Evolutionary conservation across 1,140 invertebrate genomes (phyloP).

Genomic region (Apis dorsata): DNA sequence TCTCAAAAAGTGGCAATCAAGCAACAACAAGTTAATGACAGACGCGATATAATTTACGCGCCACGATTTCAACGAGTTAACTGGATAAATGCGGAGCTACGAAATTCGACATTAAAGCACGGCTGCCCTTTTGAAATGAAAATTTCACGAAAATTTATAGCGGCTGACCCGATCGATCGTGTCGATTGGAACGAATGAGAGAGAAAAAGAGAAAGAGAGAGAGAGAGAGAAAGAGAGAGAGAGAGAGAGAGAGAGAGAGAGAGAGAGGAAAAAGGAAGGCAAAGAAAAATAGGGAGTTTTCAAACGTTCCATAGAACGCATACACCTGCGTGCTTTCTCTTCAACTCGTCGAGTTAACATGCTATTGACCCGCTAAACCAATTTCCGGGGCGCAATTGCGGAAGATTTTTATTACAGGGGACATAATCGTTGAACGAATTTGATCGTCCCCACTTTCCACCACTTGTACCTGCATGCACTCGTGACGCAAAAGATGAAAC

Average conservation of each 20-base stretch:
- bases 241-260: neutral
- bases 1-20: neutral
- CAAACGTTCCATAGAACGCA: neutral
- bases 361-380: slow-evolving; percentile 44
- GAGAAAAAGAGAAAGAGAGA: neutral
- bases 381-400: slow-evolving; percentile 38
- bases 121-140: neutral
- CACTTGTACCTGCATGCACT: neutral
- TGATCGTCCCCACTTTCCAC: neutral
- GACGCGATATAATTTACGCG: neutral
- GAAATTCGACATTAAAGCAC: neutral
- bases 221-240: neutral
- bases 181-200: too few species aligned
- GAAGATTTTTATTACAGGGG: slow-evolving; percentile 46
- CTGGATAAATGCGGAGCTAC: neutral
- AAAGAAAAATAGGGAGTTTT: slow-evolving; percentile 19
- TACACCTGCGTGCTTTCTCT: slow-evolving; percentile 6
- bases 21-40: neutral
- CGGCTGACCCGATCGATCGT: neutral
- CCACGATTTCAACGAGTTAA: neutral
- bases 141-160: slow-evolving; percentile 14
- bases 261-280: neutral
- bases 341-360: slow-evolving; percentile 17
- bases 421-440: neutral
- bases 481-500: too few species aligned